Percentiles rank a stretch among this genome's conserved stretches.
Conservation (phyloP, 2,797 vertebrate species). For the Myotis daubentonii region DNA sequence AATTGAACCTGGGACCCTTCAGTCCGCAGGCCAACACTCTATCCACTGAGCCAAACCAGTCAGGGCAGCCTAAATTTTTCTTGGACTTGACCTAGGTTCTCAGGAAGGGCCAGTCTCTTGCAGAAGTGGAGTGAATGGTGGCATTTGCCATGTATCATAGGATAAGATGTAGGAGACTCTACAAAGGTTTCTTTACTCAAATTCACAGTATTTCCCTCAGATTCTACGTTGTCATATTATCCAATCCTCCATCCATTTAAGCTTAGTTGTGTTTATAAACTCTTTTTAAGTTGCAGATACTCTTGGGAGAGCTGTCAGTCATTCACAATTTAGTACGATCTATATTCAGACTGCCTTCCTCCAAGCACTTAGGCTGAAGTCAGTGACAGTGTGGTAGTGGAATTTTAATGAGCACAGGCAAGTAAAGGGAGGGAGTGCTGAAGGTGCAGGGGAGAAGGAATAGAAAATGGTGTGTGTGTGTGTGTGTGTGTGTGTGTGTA, state of each 20-base stretch:
- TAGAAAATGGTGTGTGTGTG: neutral
- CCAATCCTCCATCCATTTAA: slow-evolving; percentile 16
- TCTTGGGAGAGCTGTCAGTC: slow-evolving; percentile 60
- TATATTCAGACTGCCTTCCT: slow-evolving; percentile 30
- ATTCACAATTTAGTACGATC: slow-evolving; percentile 47
- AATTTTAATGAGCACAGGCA: slow-evolving; percentile 58
- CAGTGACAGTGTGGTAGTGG: neutral
- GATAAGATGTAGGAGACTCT: neutral
- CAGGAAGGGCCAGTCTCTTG: neutral
- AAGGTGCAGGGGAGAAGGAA: neutral
- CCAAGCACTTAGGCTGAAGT: neutral
- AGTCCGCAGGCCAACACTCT: no score
- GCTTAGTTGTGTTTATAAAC: slow-evolving; percentile 46
- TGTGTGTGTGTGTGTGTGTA: no score
- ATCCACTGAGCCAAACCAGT: no score
- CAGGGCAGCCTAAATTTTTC: neutral
- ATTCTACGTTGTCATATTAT: slow-evolving; percentile 30
- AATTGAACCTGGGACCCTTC: no score
- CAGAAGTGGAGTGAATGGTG: neutral
- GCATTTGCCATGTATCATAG: neutral
- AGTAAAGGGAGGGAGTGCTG: neutral
- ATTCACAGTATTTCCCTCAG: slow-evolving; percentile 11
- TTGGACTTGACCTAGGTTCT: neutral
- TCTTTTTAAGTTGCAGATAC: slow-evolving; percentile 34
- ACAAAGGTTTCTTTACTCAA: neutral